Conservation (phyloP, 2,888 invertebrate genomes). For the Caenorhabditis parvicauda region DNA sequence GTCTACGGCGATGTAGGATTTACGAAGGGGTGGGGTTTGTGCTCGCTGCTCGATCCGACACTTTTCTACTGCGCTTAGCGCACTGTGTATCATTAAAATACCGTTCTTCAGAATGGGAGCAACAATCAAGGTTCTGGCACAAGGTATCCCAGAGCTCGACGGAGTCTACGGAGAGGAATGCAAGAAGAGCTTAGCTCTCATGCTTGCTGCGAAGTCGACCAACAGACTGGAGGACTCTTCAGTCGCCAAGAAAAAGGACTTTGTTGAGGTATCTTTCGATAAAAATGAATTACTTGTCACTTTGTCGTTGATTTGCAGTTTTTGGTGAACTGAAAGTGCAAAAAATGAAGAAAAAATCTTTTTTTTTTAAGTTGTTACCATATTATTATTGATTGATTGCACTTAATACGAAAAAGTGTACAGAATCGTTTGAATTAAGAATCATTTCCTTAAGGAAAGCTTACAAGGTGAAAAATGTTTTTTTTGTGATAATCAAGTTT, state of each 20-base stretch:
- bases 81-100: no score
- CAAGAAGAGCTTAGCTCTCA: slow-evolving; percentile 77
- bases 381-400: no score
- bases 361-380: no score
- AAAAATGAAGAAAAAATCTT: no score
- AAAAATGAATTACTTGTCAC: neutral
- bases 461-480: neutral
- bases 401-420: no score
- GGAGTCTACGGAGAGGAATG: slow-evolving; percentile 79
- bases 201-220: slow-evolving; percentile 69
- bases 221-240: slow-evolving; percentile 45
- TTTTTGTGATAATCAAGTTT: no score
- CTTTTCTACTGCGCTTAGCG: no score
- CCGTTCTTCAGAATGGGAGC: slow-evolving; percentile 38
- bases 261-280: slow-evolving; percentile 36
- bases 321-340: slow-evolving; percentile 1
- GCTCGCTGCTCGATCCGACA: no score
- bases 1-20: no score
- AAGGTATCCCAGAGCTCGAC: slow-evolving; percentile 71
- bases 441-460: no score
- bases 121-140: slow-evolving; percentile 66
- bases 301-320: slow-evolving; percentile 8
- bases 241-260: slow-evolving; percentile 33
- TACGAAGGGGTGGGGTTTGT: no score
- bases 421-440: no score